Evolutionary conservation across 2,797 vertebrate species (phyloP), one percentile per base, ranked within the genome.

Genomic region (Syndactyla subalaris): DNA sequence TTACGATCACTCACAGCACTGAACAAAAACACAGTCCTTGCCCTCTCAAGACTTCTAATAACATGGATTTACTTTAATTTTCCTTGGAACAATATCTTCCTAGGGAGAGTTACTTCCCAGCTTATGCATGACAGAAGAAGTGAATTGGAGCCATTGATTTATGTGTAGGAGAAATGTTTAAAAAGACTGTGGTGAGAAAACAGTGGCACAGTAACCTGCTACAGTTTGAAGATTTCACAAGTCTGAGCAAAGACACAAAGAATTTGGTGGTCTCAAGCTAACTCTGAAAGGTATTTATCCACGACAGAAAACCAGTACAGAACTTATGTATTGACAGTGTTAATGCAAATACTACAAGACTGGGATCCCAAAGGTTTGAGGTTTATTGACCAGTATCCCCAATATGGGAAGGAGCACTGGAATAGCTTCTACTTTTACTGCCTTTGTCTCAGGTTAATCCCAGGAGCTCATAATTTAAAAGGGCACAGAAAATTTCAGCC

Each of bases 371-470:
- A 80, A 61, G 71, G 38, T 58, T 0, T 81, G 51, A 93, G 15
- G 45, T 71, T 87, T 87, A 77, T 51, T 65, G 58, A 84, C 39
- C 75, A 83, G 52, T 62, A 71, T 65, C 48, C 84, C 39, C 75
- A 83, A 55, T 62, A 71, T 0, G 10, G 9, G 34, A 14, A 18
- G 9, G 14, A 55, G 8, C 62, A 59, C 20, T 29, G 41, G 14
- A 92, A 96, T 14, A 83, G 36, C 30, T 85, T 85, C 34, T 83
- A 59, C 48, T 88, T 95, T 91, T 88, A 83, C n/a, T 93, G 39
- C 21, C 34, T 85, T 82, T 77, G 65, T 48, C 38, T 91, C 66
- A 84, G 55, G 12, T 66, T 80, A 91, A 51, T 80, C 26, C 55
- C 43, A 4, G 7, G 43, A 72, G n/a, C 41, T 48, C 7, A 0